Base-by-base conservation (phyloP, 2,113 vertebrate genomes). In the Oophaga pumilio region DNA sequence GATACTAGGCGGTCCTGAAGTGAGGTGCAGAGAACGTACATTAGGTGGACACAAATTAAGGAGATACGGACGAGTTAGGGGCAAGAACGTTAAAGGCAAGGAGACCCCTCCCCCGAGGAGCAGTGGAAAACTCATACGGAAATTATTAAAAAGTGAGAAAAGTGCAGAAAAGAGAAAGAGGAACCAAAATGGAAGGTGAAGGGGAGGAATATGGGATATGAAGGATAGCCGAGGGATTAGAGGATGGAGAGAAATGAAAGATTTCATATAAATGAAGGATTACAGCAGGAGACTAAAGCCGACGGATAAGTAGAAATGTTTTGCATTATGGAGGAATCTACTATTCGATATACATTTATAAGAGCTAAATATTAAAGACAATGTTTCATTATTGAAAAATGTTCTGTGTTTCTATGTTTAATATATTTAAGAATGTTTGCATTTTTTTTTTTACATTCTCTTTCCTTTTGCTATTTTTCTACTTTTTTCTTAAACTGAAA, bases 1-100 rank as follows among this genome's bases (percentile, higher is more conserved):
- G 92, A 99, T 99, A 91, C 96, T 98, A 24, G 98, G 98, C 79
- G 97, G 95, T 66, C 98, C 98, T 99, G 93, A 82, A 89, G 76
- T 76, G 53, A 0, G 74, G 90, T 76, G 91, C 90, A 90, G 85
- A 92, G 43, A 92, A 95, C 92, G 94, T 91, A 91, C 90, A 92
- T 89, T 89, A 85, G 87, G 91, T 94, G 90, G 94, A 93, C 91
- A 91, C 89, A 88, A 81, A 91, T 76, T 57, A 4, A 43, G 74
- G 43, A 0, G 4, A 0, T 11, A 85, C 90, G 50, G 82, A 50
- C 89, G 73, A 24, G 15, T 80, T 71, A 89, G n/a, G 53, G 43
- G 90, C 87, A 90, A 88, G 0, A 49, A 33, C 20, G 49, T 86
- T 18, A 66, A 64, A 71, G 15, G 81, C 13, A 87, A 68, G 28